Evolutionary conservation across 2,113 vertebrate species (phyloP).

Genomic region (Brienomyrus longianalis): DNA sequence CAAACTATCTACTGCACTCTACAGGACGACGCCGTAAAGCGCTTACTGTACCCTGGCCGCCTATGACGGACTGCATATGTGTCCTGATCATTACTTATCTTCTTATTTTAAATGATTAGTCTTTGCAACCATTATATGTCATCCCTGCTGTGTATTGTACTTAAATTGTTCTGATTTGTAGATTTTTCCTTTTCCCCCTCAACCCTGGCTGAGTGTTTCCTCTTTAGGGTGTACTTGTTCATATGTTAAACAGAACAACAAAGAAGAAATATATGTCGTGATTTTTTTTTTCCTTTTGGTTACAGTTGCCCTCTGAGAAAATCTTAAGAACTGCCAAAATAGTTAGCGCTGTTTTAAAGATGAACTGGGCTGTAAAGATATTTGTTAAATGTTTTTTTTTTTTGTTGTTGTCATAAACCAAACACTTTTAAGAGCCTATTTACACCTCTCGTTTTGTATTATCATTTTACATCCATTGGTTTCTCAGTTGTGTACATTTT

Average conservation of each 20-base stretch:
- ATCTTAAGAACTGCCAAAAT: background rate
- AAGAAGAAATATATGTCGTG: background rate
- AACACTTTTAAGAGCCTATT: background rate
- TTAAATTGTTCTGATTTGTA: background rate
- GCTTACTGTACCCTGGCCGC: slow-evolving; percentile 13
- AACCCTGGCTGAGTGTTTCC: background rate
- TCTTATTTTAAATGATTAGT: background rate
- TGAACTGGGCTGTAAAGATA: background rate
- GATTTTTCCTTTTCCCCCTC: background rate
- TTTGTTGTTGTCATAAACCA: background rate
- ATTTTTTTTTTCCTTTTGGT: background rate
- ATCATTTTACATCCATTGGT: background rate
- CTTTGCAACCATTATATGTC: background rate
- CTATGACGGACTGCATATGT: background rate
- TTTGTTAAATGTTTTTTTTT: background rate
- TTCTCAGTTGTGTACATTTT: background rate
- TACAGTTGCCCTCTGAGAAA: background rate
- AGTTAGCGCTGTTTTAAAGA: background rate
- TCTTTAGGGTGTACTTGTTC: background rate
- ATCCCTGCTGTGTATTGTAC: background rate
- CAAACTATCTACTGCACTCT: slow-evolving; percentile 64
- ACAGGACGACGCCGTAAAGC: slow-evolving; percentile 55
- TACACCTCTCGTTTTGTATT: background rate
- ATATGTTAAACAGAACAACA: background rate
- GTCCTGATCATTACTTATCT: background rate